A percentile compares a stretch with the other conserved stretches of the same genome.
Conservation (phyloP, 2,797 vertebrate species). For the Mus caroli region DNA sequence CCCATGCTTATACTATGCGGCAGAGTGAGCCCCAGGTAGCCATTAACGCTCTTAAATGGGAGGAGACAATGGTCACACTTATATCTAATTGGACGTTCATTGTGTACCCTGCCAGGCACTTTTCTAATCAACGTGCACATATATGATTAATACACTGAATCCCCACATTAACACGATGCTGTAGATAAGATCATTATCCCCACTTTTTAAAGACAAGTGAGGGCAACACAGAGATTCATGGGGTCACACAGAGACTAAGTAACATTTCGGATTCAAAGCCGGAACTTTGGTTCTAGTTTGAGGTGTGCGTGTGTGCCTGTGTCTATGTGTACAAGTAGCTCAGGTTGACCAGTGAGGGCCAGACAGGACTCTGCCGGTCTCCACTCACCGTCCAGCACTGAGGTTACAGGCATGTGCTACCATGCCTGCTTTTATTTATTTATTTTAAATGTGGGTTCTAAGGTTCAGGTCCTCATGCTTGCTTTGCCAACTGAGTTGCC, state of each 20-base stretch:
- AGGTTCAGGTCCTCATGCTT: background rate
- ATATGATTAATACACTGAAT: background rate
- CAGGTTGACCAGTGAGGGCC: background rate
- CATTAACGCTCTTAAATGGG: background rate
- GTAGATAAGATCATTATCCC: background rate
- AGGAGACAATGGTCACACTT: background rate
- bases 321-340: background rate
- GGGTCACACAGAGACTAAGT: background rate
- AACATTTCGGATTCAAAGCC: background rate
- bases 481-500: background rate
- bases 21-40: background rate
- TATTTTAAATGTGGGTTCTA: background rate
- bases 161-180: background rate
- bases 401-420: background rate
- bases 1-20: background rate
- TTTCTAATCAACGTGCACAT: background rate
- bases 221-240: background rate
- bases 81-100: background rate
- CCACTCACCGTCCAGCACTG: background rate
- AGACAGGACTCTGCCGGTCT: background rate
- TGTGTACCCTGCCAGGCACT: background rate
- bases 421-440: background rate
- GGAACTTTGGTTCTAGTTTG: background rate
- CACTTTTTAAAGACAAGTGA: constrained; percentile 11
- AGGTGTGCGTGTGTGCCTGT: too few species aligned